Conservation (phyloP, 2,888 invertebrate species). For the Zhengitettix transpicula region DNA sequence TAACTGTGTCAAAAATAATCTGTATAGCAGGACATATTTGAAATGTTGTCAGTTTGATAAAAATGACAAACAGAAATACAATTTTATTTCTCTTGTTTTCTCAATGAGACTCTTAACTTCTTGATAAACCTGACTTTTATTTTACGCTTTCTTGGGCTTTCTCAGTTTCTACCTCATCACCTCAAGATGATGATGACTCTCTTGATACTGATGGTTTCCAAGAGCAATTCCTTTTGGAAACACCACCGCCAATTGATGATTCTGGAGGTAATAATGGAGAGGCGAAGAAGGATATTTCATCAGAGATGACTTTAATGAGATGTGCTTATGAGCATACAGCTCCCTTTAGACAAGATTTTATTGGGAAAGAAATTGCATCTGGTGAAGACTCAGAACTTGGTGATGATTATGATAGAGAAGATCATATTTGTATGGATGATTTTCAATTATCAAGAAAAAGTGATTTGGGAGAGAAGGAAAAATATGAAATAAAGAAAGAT, state of each 20-base stretch:
- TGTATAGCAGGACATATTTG: too few relatives aligned
- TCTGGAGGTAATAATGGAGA: not conserved
- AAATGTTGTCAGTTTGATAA: too few relatives aligned
- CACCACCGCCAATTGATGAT: constrained; percentile 21
- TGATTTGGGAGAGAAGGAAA: not conserved
- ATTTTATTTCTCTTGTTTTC: too few relatives aligned
- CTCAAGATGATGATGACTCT: constrained; percentile 36
- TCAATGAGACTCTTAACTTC: too few relatives aligned
- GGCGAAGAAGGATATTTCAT: not conserved
- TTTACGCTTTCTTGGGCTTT: not conserved
- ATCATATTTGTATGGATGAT: too few relatives aligned
- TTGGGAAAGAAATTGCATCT: constrained; percentile 5
- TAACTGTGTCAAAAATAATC: too few relatives aligned
- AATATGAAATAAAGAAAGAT: constrained; percentile 6
- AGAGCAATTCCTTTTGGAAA: constrained; percentile 31
- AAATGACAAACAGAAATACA: too few relatives aligned
- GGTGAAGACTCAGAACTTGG: constrained; percentile 11
- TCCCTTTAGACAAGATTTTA: not conserved
- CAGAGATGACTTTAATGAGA: constrained; percentile 10
- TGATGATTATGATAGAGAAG: constrained; percentile 8
- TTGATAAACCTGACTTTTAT: not conserved
- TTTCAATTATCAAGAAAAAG: too few relatives aligned
- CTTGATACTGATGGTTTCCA: constrained; percentile 35
- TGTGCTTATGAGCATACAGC: not conserved
- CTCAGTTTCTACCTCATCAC: constrained; percentile 28